Evolutionary conservation across 35 echinoderm and acorn worm species (phyloP), one percentile per base, ranked within the genome.

Genomic region (Chiridota heheva): DNA sequence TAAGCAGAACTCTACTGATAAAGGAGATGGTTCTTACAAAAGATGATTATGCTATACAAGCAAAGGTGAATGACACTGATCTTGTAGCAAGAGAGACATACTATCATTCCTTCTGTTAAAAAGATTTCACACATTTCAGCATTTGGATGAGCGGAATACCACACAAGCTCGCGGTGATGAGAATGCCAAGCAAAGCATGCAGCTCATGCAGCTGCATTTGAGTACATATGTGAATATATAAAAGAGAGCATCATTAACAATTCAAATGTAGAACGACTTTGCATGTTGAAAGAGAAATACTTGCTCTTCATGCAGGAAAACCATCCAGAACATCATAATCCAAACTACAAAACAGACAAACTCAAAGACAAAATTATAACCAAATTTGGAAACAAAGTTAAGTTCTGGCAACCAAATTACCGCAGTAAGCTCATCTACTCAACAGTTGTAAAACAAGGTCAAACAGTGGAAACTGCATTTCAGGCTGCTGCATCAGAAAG

Each of bases 331-430:
- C 16, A 2, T 43, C 74, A 74, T n/a, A 72, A 85, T 63, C 12
- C 82, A 12, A 34, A 85, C 15, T 85, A 85, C 69, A 85, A 74
- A 39, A 85, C 67, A 22, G 47, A 59, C 41, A 85, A 85, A 39
- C 82, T 74, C 33, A 85, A 85, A 44, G 28, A 31, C n/a, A 85
- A 85, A 57, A 31, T 85, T 2, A 60, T 41, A 16, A 74, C 2
- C 0, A 31, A 47, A 33, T 85, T 74, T 58, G 67, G 81, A 0
- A 71, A 38, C 36, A 7, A 84, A 16, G 12, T 84, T 1, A 1
- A 38, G 37, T 84, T 84, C 24, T 84, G 81, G 81, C 81, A 84
- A 46, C 81, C 81, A 46, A 84, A 84, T 26, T 58, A 84, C 67
- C 4, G 22, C 30, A 55, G 64, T 84, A 67, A 84, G 16, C 81